phyloP scores from a whole-genome alignment of 2,888 invertebrate genomes.

The Cremastinae sp. region DNA sequence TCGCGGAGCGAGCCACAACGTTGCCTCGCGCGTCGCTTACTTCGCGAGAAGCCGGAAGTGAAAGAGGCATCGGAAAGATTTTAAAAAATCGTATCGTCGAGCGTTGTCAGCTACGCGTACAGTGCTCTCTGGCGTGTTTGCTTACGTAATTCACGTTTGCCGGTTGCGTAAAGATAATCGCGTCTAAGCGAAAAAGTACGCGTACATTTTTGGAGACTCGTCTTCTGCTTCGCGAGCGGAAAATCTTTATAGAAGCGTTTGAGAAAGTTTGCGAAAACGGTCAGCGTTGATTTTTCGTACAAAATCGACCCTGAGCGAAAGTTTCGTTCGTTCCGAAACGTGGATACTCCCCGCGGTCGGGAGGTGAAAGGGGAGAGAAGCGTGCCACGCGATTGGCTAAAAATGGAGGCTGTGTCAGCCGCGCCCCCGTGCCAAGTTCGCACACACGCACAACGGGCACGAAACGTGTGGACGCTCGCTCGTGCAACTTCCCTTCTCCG shows the following conservation, averaged over 20 bases:
- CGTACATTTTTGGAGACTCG: too few relatives aligned
- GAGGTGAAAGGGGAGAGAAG: constrained; percentile 23
- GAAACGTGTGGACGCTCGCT: neutral
- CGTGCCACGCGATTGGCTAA: constrained; percentile 45
- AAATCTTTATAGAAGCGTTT: too few relatives aligned
- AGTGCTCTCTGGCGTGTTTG: neutral
- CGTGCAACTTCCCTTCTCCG: neutral
- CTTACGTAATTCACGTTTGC: constrained; percentile 23
- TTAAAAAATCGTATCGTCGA: neutral
- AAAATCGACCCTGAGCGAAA: too few relatives aligned
- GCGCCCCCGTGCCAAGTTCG: constrained; percentile 53
- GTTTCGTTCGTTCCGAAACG: constrained; percentile 15
- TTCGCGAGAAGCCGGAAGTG: neutral
- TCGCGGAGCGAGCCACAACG: neutral
- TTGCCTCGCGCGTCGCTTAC: neutral
- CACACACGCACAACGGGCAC: neutral
- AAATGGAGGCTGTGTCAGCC: constrained; percentile 53
- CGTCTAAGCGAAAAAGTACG: neutral
- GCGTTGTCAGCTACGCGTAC: neutral
- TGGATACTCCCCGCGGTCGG: constrained; percentile 16
- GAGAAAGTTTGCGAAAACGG: too few relatives aligned
- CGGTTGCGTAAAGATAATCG: neutral
- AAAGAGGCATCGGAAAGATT: neutral
- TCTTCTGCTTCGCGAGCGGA: too few relatives aligned
- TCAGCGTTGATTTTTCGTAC: too few relatives aligned